Evolutionary conservation across 2,888 invertebrate genomes (phyloP).

Genomic region (Yponomeuta sedellus): DNA sequence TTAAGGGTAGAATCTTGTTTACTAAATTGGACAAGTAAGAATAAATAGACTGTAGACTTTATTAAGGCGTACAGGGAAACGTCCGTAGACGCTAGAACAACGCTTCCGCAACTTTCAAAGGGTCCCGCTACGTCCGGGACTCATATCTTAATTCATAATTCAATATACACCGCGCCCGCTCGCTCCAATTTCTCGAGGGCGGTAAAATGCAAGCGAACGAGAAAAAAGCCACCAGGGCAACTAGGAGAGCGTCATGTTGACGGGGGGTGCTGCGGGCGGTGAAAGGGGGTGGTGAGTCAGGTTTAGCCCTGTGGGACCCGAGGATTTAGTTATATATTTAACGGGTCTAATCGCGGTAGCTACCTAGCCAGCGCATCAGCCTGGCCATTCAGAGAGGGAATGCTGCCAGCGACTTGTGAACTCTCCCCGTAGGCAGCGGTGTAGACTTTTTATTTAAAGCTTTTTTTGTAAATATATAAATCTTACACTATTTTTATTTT

Average conservation of each 20-base stretch:
- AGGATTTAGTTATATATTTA: neutral
- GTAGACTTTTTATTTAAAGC: too few relatives aligned
- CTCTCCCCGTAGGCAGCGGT: too few relatives aligned
- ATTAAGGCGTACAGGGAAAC: neutral
- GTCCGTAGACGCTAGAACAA: neutral
- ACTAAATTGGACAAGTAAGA: too few relatives aligned
- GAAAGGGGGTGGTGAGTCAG: conserved; percentile 25
- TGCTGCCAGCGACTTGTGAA: too few relatives aligned
- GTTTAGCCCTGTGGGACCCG: conserved; percentile 17
- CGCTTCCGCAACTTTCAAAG: conserved; percentile 3
- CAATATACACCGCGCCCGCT: conserved; percentile 45
- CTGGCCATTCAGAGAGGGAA: too few relatives aligned
- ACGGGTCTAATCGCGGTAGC: too few relatives aligned
- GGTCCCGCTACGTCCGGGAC: conserved; percentile 19
- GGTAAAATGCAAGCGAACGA: conserved; percentile 61
- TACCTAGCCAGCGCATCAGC: too few relatives aligned
- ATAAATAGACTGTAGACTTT: too few relatives aligned
- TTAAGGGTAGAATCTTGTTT: too few relatives aligned
- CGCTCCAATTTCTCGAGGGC: conserved; percentile 35
- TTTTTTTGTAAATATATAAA: too few relatives aligned
- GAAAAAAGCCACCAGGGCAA: conserved; percentile 56
- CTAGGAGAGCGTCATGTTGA: conserved; percentile 20
- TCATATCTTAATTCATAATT: conserved; percentile 67
- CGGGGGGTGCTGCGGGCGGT: conserved; percentile 24
- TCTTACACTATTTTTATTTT: too few relatives aligned